Conservation (phyloP, 2,888 invertebrate genomes). For the Meganola albula region DNA sequence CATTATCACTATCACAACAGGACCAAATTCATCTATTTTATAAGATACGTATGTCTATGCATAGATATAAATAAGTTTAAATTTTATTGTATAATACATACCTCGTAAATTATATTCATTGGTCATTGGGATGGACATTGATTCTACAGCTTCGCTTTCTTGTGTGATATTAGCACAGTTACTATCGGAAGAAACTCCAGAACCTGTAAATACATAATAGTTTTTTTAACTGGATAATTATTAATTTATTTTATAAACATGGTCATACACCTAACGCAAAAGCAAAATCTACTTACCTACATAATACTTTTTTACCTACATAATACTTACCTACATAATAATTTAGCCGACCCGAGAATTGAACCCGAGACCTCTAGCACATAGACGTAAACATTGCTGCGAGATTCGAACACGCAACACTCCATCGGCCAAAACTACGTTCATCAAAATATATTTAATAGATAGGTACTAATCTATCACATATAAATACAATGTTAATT, state of each 20-base stretch:
- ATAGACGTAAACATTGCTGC: background rate
- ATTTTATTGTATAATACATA: background rate
- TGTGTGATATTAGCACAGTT: background rate
- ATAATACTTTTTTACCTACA: no score
- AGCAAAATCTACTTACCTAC: no score
- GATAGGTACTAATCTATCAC: background rate
- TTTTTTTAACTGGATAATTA: slow-evolving; percentile 1
- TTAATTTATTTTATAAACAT: background rate
- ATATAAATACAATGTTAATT: slow-evolving; percentile 3
- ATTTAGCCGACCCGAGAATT: background rate
- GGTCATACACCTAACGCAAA: background rate
- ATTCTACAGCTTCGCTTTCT: background rate
- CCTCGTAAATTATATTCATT: background rate
- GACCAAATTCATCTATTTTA: background rate
- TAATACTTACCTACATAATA: no score
- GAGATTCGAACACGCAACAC: background rate
- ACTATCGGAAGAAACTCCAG: slow-evolving; percentile 1
- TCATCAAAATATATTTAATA: slow-evolving; percentile 2
- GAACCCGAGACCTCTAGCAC: background rate
- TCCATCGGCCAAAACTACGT: background rate
- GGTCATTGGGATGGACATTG: background rate
- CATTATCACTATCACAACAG: background rate
- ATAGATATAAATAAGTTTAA: background rate
- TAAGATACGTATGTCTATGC: background rate
- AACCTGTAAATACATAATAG: slow-evolving; percentile 1